phyloP scores from a whole-genome alignment of 2,888 invertebrate species.

The Mythimna albipuncta region DNA sequence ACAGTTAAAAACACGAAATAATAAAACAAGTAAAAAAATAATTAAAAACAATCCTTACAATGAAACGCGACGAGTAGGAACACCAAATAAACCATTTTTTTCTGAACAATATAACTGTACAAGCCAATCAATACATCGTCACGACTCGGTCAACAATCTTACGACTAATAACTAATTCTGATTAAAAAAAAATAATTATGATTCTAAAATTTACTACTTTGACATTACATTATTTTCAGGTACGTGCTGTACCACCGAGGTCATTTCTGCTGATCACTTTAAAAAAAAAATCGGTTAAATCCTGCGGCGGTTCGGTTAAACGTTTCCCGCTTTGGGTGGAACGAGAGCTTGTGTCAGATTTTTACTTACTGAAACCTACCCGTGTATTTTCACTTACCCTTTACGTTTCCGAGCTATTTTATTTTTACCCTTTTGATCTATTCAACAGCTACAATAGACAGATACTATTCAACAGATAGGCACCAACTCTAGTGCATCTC shows the following conservation, averaged over 20 bases:
- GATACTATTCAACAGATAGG: no score
- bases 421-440: no score
- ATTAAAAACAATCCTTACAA: slow-evolving; percentile 41
- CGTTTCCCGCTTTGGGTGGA: no score
- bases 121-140: slow-evolving; percentile 26
- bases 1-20: neutral
- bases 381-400: no score
- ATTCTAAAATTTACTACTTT: slow-evolving; percentile 28
- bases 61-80: slow-evolving; percentile 23
- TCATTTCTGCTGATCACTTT: no score
- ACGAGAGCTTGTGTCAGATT: no score
- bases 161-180: slow-evolving; percentile 29
- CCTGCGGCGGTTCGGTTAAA: no score
- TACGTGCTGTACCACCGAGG: neutral
- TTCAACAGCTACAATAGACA: no score
- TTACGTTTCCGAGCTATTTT: no score
- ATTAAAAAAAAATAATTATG: slow-evolving; percentile 58
- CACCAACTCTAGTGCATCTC: no score
- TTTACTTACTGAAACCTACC: no score
- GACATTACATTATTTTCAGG: neutral
- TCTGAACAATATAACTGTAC: slow-evolving; percentile 2
- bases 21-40: neutral
- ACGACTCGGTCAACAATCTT: slow-evolving; percentile 24
- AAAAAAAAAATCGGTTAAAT: no score
- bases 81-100: slow-evolving; percentile 49